Evolutionary conservation across 1,140 invertebrate genomes (phyloP).

Genomic region (Eumeta japonica): DNA sequence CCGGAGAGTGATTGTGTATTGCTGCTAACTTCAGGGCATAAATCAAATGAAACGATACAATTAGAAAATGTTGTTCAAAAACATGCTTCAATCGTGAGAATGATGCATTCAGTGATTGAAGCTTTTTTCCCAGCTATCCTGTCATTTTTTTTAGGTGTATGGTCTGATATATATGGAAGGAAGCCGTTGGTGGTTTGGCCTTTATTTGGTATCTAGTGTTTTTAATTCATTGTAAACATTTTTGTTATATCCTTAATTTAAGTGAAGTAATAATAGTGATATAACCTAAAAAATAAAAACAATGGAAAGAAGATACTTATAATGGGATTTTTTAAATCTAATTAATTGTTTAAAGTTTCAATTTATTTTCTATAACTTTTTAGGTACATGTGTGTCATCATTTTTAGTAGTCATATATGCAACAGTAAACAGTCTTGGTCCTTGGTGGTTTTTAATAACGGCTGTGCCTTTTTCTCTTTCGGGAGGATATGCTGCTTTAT

Average conservation of each 20-base stretch:
- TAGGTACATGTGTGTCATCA: conserved; percentile 30
- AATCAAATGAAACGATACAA: conserved; percentile 44
- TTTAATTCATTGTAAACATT: neutral
- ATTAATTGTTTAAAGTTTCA: too few relatives aligned
- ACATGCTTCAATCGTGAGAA: conserved; percentile 60
- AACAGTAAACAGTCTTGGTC: conserved; percentile 44
- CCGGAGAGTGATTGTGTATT: conserved; percentile 26
- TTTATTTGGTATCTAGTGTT: conserved; percentile 33
- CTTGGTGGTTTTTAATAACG: conserved; percentile 62
- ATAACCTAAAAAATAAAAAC: neutral
- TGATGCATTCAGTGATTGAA: conserved; percentile 60
- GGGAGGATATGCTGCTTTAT: conserved; percentile 60
- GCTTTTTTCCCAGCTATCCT: conserved; percentile 63
- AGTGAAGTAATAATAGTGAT: neutral
- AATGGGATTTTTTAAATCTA: too few relatives aligned
- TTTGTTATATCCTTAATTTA: neutral
- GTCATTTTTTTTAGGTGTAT: conserved; percentile 68
- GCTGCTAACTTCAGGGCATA: conserved; percentile 29
- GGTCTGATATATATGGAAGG: conserved; percentile 73
- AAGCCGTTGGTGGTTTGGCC: conserved; percentile 65
- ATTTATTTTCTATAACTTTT: conserved; percentile 13
- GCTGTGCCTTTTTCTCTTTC: conserved; percentile 59
- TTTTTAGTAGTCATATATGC: conserved; percentile 32
- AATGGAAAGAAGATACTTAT: neutral
- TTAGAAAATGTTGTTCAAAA: conserved; percentile 65